A percentile compares a stretch with the other conserved stretches of the same genome.
Conservation (phyloP, 1,140 invertebrate species). For the Cherax destructor region DNA sequence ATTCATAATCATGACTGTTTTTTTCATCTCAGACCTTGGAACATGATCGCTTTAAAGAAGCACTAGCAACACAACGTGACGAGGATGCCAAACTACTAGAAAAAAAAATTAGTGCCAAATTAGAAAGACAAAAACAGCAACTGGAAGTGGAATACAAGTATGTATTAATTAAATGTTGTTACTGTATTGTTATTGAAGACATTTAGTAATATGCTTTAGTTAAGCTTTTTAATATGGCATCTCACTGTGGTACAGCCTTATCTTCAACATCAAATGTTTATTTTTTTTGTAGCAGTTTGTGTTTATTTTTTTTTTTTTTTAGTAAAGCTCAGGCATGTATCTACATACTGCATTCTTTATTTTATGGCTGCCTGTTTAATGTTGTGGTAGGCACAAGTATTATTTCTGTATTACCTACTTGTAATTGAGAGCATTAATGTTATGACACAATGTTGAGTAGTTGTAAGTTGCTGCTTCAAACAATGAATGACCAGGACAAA, state of each 20-base stretch:
- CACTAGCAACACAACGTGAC: conserved; percentile 45
- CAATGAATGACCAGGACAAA: too few species aligned
- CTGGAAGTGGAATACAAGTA: conserved; percentile 78
- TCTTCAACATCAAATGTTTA: conserved; percentile 73
- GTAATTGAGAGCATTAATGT: too few species aligned
- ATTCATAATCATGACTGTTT: neutral
- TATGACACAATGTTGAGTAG: too few species aligned
- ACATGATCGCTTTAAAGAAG: conserved; percentile 49
- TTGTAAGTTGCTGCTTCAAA: too few species aligned
- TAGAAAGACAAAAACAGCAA: conserved; percentile 76
- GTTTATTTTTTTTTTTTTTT: neutral
- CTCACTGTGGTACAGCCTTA: neutral
- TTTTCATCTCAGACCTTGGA: conserved; percentile 35
- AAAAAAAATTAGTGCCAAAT: conserved; percentile 39
- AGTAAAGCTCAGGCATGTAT: too few species aligned
- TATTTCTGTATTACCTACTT: too few species aligned
- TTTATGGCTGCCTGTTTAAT: too few species aligned
- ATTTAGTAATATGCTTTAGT: neutral
- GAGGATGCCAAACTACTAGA: conserved; percentile 73
- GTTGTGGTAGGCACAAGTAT: too few species aligned
- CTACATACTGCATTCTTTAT: too few species aligned
- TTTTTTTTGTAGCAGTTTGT: neutral
- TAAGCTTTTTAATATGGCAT: too few species aligned
- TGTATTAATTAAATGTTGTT: neutral
- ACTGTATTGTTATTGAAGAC: neutral